Base-by-base conservation (phyloP, 2,113 vertebrate genomes). In the Deroptyus accipitrinus region DNA sequence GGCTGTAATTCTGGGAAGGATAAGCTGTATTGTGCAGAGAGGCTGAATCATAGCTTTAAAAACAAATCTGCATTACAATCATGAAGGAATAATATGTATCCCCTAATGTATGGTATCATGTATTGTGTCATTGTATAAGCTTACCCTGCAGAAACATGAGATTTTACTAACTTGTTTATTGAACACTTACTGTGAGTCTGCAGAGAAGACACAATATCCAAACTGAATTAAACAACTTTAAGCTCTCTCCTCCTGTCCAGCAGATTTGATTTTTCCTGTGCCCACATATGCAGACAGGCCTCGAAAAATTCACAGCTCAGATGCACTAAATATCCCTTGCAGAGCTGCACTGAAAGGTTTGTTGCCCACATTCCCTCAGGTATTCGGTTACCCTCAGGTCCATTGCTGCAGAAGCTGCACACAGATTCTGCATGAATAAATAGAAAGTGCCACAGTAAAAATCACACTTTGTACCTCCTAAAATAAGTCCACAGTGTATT, bases 41-140 rank as follows among this genome's bases (percentile, higher is more conserved):
- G 57, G 44, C 46, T 94, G 96, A 96, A 96, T 96, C 96, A 94
- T 54, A 79, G 77, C 83, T 94, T 91, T 91, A 87, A 94, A 96
- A 96, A 63, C 81, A 95, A 94, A 87, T 90, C 92, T 84, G 55
- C 77, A 77, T 83, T 90, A 81, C 86, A 93, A 96, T 95, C 67
- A 51, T 25, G 41, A 76, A 87, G 77, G 44, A 95, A 91, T 93
- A 97, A 95, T 92, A 94, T 46, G 62, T 79, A 79, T 54, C 66
- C 39, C 31, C 9, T 93, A 94, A 94, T 76, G 66, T 81, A 78
- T 16, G 37, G 73, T 93, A 92, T 94, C 91, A 78, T 72, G 81
- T 39, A 51, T 72, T 63, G 35, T 94, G 81, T 84, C 88, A 73
- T 37, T 54, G 57, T 48, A 19, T 57, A 35, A 5, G 0, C 52